Conservation (phyloP, 1,140 invertebrate genomes). For the Steinernema feltiae region DNA sequence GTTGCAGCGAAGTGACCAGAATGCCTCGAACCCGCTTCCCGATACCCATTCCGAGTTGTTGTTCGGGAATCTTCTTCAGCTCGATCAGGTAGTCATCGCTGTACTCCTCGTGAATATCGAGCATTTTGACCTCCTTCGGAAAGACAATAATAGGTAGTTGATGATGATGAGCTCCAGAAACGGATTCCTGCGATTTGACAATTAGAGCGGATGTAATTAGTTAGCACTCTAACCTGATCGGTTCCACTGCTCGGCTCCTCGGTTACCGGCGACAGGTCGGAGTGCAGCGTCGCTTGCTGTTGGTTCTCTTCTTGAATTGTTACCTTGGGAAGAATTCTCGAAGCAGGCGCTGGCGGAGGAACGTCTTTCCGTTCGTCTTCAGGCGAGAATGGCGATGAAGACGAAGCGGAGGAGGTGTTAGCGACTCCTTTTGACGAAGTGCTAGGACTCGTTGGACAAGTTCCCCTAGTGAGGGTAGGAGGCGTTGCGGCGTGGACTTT, state of each 20-base stretch:
- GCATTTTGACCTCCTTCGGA: background rate
- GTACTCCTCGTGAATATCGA: constrained; percentile 46
- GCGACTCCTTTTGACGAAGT: background rate
- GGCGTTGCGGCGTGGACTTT: constrained; percentile 47
- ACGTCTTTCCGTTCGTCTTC: constrained; percentile 22
- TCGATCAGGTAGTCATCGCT: constrained; percentile 46
- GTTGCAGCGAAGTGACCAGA: constrained; percentile 54
- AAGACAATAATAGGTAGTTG: too few relatives aligned
- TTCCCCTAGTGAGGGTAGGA: constrained; percentile 22
- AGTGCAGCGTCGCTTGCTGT: constrained; percentile 15
- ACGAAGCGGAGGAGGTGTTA: background rate
- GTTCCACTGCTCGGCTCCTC: constrained; percentile 33
- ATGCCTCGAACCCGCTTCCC: constrained; percentile 55
- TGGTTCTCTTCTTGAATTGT: constrained; percentile 30
- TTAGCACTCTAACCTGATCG: constrained; percentile 37
- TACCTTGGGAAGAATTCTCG: constrained; percentile 27
- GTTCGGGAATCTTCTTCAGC: constrained; percentile 52
- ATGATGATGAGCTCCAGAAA: too few relatives aligned
- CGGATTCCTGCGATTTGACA: too few relatives aligned
- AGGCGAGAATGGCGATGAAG: background rate
- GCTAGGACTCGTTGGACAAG: background rate
- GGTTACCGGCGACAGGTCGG: constrained; percentile 34
- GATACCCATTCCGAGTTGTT: constrained; percentile 57
- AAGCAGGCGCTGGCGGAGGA: constrained; percentile 6
- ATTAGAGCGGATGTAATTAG: too few relatives aligned